phyloP scores from a whole-genome alignment of 1,140 invertebrate genomes.

The Gonatopus flavifemur region DNA sequence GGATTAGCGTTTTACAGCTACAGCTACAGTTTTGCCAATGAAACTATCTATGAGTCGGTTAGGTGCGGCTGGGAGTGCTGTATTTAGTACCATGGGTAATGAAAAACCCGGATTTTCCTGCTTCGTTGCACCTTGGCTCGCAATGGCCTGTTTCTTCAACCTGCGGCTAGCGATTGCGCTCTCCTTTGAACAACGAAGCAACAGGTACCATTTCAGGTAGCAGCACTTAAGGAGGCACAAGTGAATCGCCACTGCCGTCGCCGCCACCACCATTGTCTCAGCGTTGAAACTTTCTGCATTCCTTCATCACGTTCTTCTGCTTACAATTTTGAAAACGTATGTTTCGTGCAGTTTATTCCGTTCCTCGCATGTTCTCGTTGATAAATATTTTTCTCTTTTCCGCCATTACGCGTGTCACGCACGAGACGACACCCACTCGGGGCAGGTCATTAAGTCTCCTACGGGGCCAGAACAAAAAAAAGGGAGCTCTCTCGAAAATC shows the following conservation, averaged over 20 bases:
- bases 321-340: constrained; percentile 9
- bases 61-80: constrained; percentile 19
- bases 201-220: no score
- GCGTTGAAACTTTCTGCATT: no score
- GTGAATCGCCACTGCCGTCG: no score
- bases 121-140: no score
- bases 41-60: constrained; percentile 24
- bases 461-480: constrained; percentile 7
- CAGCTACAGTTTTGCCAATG: no score
- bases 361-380: constrained; percentile 17
- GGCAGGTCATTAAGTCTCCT: constrained; percentile 1
- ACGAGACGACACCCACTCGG: constrained; percentile 8
- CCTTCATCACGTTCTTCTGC: constrained; percentile 32
- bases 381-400: constrained; percentile 14
- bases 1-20: constrained; percentile 24
- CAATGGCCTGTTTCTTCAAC: no score
- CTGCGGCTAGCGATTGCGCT: no score
- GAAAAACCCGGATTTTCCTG: constrained; percentile 24
- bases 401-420: constrained; percentile 12
- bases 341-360: constrained; percentile 2
- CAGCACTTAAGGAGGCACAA: no score
- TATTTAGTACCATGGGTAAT: no score
- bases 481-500: not conserved
- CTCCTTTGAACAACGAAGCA: no score
- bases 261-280: no score